Percentiles rank a stretch among this genome's conserved stretches.
These are phyloP conservation scores for Falco novaeseelandiae DNA, from an alignment of 2,797 vertebrate genomes.

Conservation along the genomic window DNA sequence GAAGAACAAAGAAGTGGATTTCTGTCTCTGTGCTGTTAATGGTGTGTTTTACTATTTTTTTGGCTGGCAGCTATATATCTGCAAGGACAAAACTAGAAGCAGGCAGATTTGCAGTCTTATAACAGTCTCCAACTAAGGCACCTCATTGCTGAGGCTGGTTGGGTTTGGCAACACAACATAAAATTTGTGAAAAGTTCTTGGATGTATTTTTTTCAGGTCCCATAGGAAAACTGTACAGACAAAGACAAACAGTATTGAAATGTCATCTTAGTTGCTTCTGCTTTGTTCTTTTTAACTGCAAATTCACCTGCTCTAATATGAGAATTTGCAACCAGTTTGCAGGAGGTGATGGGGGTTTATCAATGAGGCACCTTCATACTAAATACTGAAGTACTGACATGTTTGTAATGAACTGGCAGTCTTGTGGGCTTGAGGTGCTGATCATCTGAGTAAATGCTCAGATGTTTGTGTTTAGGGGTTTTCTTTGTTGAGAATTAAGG, in stretches of 20 bases:
- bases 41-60: not conserved
- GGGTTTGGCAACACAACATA: not conserved
- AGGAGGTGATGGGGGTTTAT: not conserved
- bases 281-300: not conserved
- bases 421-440: not conserved
- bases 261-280: not conserved
- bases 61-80: not conserved
- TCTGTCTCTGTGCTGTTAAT: not conserved
- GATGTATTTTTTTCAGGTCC: not conserved
- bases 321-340: not conserved
- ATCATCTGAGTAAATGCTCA: not conserved
- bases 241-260: not conserved
- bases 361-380: not conserved
- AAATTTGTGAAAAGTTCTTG: not conserved
- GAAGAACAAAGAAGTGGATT: not conserved
- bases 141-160: not conserved
- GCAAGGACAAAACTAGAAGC: not conserved
- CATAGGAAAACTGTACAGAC: accelerated
- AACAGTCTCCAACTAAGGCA: not conserved
- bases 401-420: not conserved
- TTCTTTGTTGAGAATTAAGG: not conserved
- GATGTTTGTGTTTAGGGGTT: not conserved
- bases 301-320: not conserved
- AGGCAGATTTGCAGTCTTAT: not conserved
- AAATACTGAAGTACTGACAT: not conserved